Conservation (phyloP, 2,888 invertebrate genomes). For the Drosophila acutilabella region DNA sequence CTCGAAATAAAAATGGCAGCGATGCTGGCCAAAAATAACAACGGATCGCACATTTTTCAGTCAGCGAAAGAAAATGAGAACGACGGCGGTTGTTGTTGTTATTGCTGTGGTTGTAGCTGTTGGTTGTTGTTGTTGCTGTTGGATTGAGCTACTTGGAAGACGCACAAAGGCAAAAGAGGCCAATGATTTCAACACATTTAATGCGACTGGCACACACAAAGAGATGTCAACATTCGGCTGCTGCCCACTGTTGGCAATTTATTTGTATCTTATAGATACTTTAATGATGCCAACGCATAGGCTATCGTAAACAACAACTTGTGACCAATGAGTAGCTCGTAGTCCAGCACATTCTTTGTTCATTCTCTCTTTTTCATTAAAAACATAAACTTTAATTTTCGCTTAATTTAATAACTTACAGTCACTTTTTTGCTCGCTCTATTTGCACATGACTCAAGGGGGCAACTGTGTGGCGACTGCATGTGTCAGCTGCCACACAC, state of each 20-base stretch:
- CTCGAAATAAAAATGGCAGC: conserved; percentile 65
- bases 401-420: background rate
- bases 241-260: conserved; percentile 53
- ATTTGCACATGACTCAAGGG: conserved; percentile 11
- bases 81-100: conserved; percentile 1
- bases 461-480: conserved; percentile 31
- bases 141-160: conserved; percentile 30
- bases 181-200: conserved; percentile 69
- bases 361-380: background rate
- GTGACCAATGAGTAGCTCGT: conserved; percentile 19
- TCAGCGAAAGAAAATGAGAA: conserved; percentile 1
- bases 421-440: background rate
- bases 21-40: conserved; percentile 69
- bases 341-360: conserved; percentile 39
- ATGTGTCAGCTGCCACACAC: conserved; percentile 64
- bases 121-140: conserved; percentile 15
- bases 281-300: conserved; percentile 35
- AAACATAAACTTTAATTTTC: background rate
- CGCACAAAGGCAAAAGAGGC: conserved; percentile 30
- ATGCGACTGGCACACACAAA: conserved; percentile 63
- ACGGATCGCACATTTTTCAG: conserved; percentile 35
- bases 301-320: conserved; percentile 39
- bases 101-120: background rate
- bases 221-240: conserved; percentile 62
- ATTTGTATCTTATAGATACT: conserved; percentile 45